phyloP scores from a whole-genome alignment of 1,140 invertebrate genomes.

The Mycetomoellerius zeteki region DNA sequence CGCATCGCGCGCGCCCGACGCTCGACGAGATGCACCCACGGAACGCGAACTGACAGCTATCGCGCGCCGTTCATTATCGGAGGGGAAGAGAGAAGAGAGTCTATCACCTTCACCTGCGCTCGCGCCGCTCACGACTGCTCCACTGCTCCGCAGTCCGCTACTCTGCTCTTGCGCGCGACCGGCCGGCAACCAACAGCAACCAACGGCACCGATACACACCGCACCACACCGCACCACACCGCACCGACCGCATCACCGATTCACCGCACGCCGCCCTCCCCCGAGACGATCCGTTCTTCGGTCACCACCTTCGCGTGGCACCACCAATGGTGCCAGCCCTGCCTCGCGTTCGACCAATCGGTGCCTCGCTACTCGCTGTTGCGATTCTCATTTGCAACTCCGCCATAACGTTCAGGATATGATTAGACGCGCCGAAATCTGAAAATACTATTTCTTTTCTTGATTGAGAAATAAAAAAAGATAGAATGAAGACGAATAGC shows the following conservation, averaged over 20 bases:
- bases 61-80: slow-evolving; percentile 77
- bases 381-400: background rate
- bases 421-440: background rate
- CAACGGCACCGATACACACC: background rate
- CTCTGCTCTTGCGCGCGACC: background rate
- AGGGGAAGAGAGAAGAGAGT: slow-evolving; percentile 1
- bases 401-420: background rate
- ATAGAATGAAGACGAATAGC: background rate
- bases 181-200: background rate
- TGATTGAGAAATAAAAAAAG: background rate
- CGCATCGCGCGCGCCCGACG: slow-evolving; percentile 60
- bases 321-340: too few species aligned
- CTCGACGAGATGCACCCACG: slow-evolving; percentile 74
- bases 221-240: too few species aligned
- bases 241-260: too few species aligned
- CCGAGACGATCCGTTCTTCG: too few species aligned
- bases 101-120: slow-evolving; percentile 3
- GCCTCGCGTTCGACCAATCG: background rate
- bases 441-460: background rate
- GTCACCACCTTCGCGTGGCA: too few species aligned
- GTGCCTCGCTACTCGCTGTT: background rate
- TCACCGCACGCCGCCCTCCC: too few species aligned
- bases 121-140: slow-evolving; percentile 71
- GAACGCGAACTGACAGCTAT: slow-evolving; percentile 76
- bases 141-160: too few species aligned